Percentiles rank a stretch among this genome's conserved stretches.
Conservation (phyloP, 35 echinoderm and acorn worm species). For the Hemicentrotus pulcherrimus region DNA sequence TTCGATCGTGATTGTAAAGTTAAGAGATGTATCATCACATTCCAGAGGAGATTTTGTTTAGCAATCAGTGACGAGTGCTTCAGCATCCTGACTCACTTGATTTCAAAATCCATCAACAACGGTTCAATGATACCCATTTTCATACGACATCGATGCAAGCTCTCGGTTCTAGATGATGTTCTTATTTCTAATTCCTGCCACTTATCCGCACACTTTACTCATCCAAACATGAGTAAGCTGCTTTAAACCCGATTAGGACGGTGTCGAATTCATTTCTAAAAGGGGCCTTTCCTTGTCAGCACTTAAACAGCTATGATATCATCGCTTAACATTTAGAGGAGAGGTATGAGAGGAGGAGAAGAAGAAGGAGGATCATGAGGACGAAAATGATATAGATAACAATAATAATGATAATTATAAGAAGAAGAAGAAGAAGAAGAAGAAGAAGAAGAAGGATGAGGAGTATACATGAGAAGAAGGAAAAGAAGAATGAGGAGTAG, state of each 20-base stretch:
- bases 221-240: not conserved
- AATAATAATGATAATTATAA: no score
- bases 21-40: not conserved
- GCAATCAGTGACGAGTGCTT: not conserved
- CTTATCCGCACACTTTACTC: not conserved
- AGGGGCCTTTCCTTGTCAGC: not conserved
- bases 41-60: not conserved
- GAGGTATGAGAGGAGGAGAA: no score
- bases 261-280: constrained; percentile 13
- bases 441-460: no score
- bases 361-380: no score
- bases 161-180: not conserved
- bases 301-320: constrained; percentile 12
- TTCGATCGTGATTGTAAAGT: not conserved
- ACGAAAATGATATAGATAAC: no score
- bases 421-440: no score
- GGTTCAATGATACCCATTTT: not conserved
- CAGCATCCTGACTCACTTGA: not conserved
- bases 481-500: no score
- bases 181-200: not conserved
- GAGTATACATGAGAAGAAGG: no score
- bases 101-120: not conserved
- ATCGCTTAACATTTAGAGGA: not conserved
- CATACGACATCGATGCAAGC: not conserved
- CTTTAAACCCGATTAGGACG: not conserved